Evolutionary conservation across 2,888 invertebrate genomes (phyloP).

Genomic region (Nycteola revayana): DNA sequence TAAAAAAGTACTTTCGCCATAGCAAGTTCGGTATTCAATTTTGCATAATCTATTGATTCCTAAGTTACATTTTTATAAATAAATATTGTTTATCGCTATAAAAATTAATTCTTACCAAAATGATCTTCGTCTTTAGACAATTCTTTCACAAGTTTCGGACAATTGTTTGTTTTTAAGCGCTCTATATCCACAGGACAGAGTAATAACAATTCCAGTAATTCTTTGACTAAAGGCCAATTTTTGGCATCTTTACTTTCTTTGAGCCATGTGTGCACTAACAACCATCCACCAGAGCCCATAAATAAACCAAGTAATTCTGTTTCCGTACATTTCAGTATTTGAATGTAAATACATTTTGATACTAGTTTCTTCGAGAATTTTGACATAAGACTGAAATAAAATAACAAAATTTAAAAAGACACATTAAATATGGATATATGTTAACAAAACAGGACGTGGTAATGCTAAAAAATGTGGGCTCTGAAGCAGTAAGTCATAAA

Average conservation of each 20-base stretch:
- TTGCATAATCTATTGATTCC: too few relatives aligned
- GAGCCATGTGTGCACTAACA: slow-evolving; percentile 94
- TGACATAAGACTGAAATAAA: slow-evolving; percentile 92
- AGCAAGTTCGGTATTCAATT: too few relatives aligned
- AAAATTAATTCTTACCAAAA: slow-evolving; percentile 84
- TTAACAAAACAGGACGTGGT: too few relatives aligned
- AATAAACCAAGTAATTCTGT: slow-evolving; percentile 92
- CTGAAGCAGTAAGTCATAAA: too few relatives aligned
- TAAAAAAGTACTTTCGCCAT: too few relatives aligned
- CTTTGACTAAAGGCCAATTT: slow-evolving; percentile 93
- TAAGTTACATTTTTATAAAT: too few relatives aligned
- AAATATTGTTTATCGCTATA: background rate
- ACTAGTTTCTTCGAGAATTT: slow-evolving; percentile 97
- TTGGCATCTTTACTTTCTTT: slow-evolving; percentile 91
- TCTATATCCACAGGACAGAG: slow-evolving; percentile 95
- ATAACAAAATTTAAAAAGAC: slow-evolving; percentile 4
- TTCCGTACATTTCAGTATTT: slow-evolving; percentile 94
- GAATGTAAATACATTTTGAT: slow-evolving; percentile 96
- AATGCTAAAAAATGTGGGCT: too few relatives aligned
- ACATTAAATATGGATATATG: too few relatives aligned
- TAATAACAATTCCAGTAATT: slow-evolving; percentile 91
- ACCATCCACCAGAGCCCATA: slow-evolving; percentile 96
- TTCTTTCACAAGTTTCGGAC: slow-evolving; percentile 95
- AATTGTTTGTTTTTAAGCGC: slow-evolving; percentile 93
- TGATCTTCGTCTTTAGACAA: slow-evolving; percentile 91